Percentiles rank a stretch among this genome's conserved stretches.
Evolutionary conservation across 2,113 vertebrate species (phyloP).

Genomic region (Mastomys coucha): DNA sequence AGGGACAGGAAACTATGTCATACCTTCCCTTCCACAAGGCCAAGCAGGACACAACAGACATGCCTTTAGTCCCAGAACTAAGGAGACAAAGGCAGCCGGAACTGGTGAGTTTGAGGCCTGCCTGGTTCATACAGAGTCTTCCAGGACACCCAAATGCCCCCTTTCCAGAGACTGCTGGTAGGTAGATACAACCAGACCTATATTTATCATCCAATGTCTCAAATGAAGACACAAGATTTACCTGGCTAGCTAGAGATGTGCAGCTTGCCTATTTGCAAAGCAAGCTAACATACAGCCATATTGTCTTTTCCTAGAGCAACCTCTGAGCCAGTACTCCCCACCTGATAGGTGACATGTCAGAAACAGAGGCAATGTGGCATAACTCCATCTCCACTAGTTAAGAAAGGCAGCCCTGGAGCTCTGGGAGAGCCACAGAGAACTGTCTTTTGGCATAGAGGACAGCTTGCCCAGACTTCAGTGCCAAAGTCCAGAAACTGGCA

Average conservation of each 20-base stretch:
- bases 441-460: background rate
- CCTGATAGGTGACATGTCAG: background rate
- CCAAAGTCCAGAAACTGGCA: background rate
- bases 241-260: background rate
- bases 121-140: background rate
- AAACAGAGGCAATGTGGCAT: background rate
- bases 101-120: background rate
- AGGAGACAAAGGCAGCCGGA: background rate
- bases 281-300: background rate
- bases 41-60: too few species aligned
- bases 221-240: background rate
- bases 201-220: background rate
- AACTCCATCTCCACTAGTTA: background rate
- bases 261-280: background rate
- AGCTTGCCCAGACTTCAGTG: background rate
- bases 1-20: too few species aligned
- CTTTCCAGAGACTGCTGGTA: background rate
- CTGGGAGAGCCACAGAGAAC: background rate
- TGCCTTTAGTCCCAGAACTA: background rate
- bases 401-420: background rate
- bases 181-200: too few species aligned
- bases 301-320: background rate
- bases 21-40: too few species aligned
- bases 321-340: background rate
- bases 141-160: background rate